phyloP scores from a whole-genome alignment of 2,888 invertebrate species.

The Byasa hedistus region DNA sequence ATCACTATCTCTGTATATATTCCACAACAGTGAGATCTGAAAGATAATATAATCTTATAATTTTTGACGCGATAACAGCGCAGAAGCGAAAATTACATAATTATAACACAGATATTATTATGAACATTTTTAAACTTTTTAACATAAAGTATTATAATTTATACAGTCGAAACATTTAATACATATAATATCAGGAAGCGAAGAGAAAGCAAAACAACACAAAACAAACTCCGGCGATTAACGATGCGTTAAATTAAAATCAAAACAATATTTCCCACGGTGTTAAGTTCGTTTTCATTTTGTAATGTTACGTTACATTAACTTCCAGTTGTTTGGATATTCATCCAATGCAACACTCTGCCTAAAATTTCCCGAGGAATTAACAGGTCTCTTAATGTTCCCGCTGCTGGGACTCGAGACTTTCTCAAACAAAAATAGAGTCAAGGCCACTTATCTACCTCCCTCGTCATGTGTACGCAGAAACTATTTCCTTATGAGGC shows the following conservation, averaged over 20 bases:
- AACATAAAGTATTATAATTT: background rate
- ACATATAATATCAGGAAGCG: slow-evolving; percentile 12
- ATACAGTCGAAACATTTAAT: background rate
- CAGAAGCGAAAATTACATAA: background rate
- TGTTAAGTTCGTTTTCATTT: slow-evolving; percentile 13
- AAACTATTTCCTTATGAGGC: too few species aligned
- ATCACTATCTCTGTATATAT: slow-evolving; percentile 33
- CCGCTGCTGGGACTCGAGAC: too few species aligned
- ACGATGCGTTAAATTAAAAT: slow-evolving; percentile 26
- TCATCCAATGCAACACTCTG: slow-evolving; percentile 6
- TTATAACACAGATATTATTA: background rate
- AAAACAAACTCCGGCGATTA: slow-evolving; percentile 2
- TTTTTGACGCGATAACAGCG: slow-evolving; percentile 6
- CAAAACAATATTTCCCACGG: slow-evolving; percentile 25
- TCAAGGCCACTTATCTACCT: too few species aligned
- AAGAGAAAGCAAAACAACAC: slow-evolving; percentile 13
- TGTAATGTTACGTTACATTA: slow-evolving; percentile 22
- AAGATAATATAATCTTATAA: slow-evolving; percentile 40
- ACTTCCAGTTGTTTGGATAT: slow-evolving; percentile 11
- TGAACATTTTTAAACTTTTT: background rate
- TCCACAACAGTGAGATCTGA: slow-evolving; percentile 52
- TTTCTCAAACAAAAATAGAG: too few species aligned
- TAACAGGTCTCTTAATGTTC: too few species aligned
- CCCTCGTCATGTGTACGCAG: too few species aligned
- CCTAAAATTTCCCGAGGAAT: background rate